A percentile compares a stretch with the other conserved stretches of the same genome.
Evolutionary conservation across 2,113 vertebrate genomes (phyloP).

Genomic region (Epinephelus lanceolatus): DNA sequence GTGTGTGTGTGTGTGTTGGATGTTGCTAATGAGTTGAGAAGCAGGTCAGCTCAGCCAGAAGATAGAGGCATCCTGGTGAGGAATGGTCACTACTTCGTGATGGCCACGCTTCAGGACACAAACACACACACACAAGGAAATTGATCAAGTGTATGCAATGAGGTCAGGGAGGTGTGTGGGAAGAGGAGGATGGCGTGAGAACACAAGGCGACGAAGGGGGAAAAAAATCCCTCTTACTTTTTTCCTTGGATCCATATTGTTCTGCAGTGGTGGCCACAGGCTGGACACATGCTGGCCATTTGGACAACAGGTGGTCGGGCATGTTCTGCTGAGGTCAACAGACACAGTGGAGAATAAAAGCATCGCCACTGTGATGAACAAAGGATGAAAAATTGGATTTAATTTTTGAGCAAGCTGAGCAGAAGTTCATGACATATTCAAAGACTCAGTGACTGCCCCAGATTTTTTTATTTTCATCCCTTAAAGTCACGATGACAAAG

Average conservation of each 20-base stretch:
- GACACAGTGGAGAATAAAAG: not conserved
- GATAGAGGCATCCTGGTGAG: constrained; percentile 83
- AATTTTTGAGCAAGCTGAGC: not conserved
- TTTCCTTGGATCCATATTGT: constrained; percentile 55
- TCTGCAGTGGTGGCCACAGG: constrained; percentile 31
- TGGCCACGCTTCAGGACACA: constrained; percentile 86
- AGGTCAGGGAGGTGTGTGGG: constrained; percentile 70
- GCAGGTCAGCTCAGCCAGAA: constrained; percentile 81
- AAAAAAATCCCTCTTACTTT: constrained; percentile 53
- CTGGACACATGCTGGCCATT: constrained; percentile 51
- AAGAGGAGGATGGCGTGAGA: constrained; percentile 63
- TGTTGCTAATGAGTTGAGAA: constrained; percentile 86
- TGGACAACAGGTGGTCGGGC: constrained; percentile 57
- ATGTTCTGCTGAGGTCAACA: constrained; percentile 30
- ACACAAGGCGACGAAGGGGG: constrained; percentile 1
- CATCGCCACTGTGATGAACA: not conserved
- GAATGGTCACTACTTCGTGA: constrained; percentile 85
- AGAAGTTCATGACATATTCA: not conserved
- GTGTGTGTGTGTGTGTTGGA: not conserved
- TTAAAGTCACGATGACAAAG: too few species aligned
- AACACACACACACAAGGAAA: constrained; percentile 61
- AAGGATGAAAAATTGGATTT: not conserved
- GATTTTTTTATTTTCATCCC: too few species aligned
- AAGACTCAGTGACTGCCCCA: too few species aligned
- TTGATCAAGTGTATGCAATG: constrained; percentile 71